Conservation (phyloP, 2,888 invertebrate genomes). For the Nemoura dubitans region DNA sequence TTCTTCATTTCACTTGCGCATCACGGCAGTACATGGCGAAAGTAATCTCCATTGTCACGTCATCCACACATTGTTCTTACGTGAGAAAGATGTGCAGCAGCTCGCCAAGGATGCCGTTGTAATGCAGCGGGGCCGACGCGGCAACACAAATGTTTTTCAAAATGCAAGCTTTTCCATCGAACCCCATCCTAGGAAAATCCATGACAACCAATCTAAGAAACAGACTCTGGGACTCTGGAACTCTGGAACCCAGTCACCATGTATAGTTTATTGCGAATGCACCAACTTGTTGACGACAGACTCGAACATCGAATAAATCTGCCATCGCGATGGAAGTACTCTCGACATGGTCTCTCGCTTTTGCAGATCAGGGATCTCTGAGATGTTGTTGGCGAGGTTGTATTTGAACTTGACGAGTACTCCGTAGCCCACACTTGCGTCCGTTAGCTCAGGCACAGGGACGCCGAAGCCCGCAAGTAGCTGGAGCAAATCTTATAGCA, state of each 20-base stretch:
- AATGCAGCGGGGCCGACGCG: slow-evolving; percentile 68
- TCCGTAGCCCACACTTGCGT: background rate
- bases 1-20: background rate
- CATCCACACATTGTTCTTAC: slow-evolving; percentile 64
- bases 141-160: slow-evolving; percentile 74
- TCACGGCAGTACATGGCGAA: background rate
- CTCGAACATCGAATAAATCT: slow-evolving; percentile 19
- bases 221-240: no score
- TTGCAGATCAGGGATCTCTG: background rate
- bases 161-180: slow-evolving; percentile 70
- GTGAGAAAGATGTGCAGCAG: slow-evolving; percentile 73
- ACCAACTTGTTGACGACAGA: background rate
- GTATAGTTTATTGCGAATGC: background rate
- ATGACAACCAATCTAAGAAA: background rate
- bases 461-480: slow-evolving; percentile 22
- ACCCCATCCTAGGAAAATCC: slow-evolving; percentile 65
- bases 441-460: background rate
- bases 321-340: background rate
- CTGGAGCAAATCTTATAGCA: background rate
- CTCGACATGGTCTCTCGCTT: slow-evolving; percentile 4
- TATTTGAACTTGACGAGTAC: background rate
- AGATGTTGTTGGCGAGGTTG: background rate
- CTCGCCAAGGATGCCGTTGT: slow-evolving; percentile 71
- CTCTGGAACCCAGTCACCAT: no score
- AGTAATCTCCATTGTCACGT: background rate